phyloP scores from a whole-genome alignment of 2,888 invertebrate species.

The Acholoe squamosa region DNA sequence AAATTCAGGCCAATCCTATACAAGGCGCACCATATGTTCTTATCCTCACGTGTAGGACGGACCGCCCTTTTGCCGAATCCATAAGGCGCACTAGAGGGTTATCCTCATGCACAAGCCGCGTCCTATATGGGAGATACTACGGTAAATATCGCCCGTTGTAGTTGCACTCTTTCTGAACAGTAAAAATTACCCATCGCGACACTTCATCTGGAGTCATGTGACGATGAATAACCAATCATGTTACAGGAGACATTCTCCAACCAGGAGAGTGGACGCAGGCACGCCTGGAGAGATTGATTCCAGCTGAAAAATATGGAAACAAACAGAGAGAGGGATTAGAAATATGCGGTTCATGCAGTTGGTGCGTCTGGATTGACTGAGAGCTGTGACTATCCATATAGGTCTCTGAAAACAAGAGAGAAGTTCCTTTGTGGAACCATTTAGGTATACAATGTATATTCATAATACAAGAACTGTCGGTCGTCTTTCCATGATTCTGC shows the following conservation, averaged over 20 bases:
- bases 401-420: background rate
- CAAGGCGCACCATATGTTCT: too few species aligned
- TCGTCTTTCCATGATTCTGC: too few species aligned
- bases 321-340: slow-evolving; percentile 46
- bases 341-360: background rate
- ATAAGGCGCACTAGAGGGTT: too few species aligned
- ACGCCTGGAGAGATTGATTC: slow-evolving; percentile 48
- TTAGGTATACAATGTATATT: too few species aligned
- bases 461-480: too few species aligned
- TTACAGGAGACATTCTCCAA: slow-evolving; percentile 20
- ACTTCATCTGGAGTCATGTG: slow-evolving; percentile 35
- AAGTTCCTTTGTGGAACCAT: background rate
- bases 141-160: too few species aligned
- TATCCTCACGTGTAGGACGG: too few species aligned
- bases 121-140: too few species aligned
- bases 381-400: slow-evolving; percentile 34
- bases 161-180: background rate
- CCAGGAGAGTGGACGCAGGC: background rate
- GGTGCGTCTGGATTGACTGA: background rate
- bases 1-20: too few species aligned
- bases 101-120: too few species aligned
- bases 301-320: slow-evolving; percentile 29
- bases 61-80: too few species aligned
- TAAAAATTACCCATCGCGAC: background rate
- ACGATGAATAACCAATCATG: slow-evolving; percentile 50